Evolutionary conservation across 53 echinoderm and acorn worm genomes (phyloP).

Genomic region (Zoroaster sp.): DNA sequence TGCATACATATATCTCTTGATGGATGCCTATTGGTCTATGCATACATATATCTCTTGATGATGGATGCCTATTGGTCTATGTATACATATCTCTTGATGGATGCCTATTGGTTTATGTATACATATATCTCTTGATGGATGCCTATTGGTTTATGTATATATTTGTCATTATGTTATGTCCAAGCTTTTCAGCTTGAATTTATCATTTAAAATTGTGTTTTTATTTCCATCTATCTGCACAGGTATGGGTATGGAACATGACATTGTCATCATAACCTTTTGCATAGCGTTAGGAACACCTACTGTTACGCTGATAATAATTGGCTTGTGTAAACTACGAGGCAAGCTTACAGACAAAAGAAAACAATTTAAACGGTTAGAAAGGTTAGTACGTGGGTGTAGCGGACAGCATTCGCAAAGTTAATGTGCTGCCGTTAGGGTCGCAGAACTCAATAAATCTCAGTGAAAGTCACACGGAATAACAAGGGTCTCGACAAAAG

Average conservation of each 20-base stretch:
- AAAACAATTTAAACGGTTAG: constrained; percentile 22
- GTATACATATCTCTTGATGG: neutral
- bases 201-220: neutral
- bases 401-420: too few relatives aligned
- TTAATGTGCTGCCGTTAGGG: too few relatives aligned
- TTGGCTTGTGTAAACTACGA: constrained; percentile 55
- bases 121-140: neutral
- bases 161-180: neutral
- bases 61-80: neutral
- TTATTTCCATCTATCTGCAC: neutral
- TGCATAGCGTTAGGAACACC: constrained; percentile 65
- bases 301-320: constrained; percentile 53
- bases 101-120: neutral
- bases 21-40: neutral
- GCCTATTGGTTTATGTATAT: neutral
- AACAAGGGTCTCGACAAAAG: too few relatives aligned
- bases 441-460: too few relatives aligned
- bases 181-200: neutral
- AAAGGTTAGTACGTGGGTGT: neutral
- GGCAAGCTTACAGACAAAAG: neutral
- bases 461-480: too few relatives aligned
- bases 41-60: neutral
- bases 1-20: too few relatives aligned
- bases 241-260: constrained; percentile 61
- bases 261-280: constrained; percentile 53